These are phyloP conservation scores for Pseudomyrmex flavicornis DNA, from an alignment of 1,140 invertebrate genomes.

Conservation along the genomic window DNA sequence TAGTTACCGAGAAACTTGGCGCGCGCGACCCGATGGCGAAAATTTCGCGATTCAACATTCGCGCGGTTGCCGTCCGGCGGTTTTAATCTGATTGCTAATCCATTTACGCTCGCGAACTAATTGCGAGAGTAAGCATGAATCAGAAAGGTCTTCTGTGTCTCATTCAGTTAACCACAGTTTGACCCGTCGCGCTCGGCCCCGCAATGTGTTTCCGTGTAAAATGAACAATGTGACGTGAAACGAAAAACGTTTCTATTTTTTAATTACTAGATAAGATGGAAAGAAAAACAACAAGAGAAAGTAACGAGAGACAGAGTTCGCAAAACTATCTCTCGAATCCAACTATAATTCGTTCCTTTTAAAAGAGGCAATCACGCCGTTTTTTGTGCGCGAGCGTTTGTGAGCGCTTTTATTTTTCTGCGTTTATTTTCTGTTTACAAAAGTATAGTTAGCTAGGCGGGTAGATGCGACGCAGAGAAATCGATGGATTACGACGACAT, in stretches of 20 bases:
- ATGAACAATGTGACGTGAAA: slow-evolving; percentile 10
- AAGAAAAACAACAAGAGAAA: neutral
- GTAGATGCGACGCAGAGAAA: slow-evolving; percentile 24
- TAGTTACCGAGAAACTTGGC: neutral
- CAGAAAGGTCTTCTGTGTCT: neutral
- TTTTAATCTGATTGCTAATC: slow-evolving; percentile 54
- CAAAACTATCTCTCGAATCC: neutral
- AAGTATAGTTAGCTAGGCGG: neutral
- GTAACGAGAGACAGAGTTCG: neutral
- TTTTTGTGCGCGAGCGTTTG: neutral
- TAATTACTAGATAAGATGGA: neutral
- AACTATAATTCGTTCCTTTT: slow-evolving; percentile 18
- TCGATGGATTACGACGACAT: slow-evolving; percentile 30
- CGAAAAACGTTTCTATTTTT: neutral
- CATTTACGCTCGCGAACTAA: slow-evolving; percentile 51
- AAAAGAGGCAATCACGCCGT: neutral
- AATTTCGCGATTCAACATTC: slow-evolving; percentile 8
- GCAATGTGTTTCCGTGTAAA: neutral
- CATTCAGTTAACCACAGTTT: slow-evolving; percentile 3
- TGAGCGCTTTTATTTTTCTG: neutral
- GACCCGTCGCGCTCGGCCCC: neutral
- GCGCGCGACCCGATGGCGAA: neutral
- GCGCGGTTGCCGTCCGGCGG: too few species aligned
- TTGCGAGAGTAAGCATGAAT: slow-evolving; percentile 33
- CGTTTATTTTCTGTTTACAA: slow-evolving; percentile 25